Conservation (phyloP, 2,888 invertebrate genomes). For the Syrista parreyssii region DNA sequence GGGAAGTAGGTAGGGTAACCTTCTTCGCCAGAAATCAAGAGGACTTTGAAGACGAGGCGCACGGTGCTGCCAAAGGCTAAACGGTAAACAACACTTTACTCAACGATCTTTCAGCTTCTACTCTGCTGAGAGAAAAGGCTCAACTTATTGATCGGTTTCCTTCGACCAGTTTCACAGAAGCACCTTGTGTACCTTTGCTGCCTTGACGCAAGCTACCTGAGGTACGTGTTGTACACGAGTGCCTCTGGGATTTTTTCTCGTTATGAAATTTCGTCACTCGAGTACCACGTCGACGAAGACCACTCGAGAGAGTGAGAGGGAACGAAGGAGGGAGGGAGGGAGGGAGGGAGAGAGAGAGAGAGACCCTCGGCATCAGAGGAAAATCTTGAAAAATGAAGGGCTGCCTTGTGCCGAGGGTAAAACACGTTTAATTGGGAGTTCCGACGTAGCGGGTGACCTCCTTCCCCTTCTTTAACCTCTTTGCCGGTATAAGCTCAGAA, state of each 20-base stretch:
- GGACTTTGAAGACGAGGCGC: slow-evolving; percentile 11
- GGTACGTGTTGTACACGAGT: too few relatives aligned
- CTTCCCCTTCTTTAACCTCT: too few relatives aligned
- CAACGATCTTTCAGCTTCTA: too few relatives aligned
- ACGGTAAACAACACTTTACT: too few relatives aligned
- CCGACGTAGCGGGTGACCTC: too few relatives aligned
- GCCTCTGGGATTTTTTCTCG: slow-evolving; percentile 13
- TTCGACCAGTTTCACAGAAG: too few relatives aligned
- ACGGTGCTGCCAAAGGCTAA: neutral
- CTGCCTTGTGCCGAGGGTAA: neutral
- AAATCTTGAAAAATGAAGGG: slow-evolving; percentile 51
- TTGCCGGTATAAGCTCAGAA: too few relatives aligned
- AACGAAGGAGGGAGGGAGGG: neutral
- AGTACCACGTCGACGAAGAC: slow-evolving; percentile 12
- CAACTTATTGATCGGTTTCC: too few relatives aligned
- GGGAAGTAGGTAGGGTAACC: neutral
- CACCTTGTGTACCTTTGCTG: too few relatives aligned
- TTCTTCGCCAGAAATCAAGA: slow-evolving; percentile 33
- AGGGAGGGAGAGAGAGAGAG: too few relatives aligned
- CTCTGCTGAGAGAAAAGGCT: too few relatives aligned
- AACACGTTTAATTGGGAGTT: neutral
- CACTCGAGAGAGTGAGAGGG: neutral
- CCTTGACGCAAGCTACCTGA: too few relatives aligned
- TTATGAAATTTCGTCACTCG: slow-evolving; percentile 29
- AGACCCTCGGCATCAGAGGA: slow-evolving; percentile 30